A percentile compares a stretch with the other conserved stretches of the same genome.
These are phyloP conservation scores for Mesembrinibis cayennensis DNA, from an alignment of 2,113 vertebrate genomes.

Conservation along the genomic window DNA sequence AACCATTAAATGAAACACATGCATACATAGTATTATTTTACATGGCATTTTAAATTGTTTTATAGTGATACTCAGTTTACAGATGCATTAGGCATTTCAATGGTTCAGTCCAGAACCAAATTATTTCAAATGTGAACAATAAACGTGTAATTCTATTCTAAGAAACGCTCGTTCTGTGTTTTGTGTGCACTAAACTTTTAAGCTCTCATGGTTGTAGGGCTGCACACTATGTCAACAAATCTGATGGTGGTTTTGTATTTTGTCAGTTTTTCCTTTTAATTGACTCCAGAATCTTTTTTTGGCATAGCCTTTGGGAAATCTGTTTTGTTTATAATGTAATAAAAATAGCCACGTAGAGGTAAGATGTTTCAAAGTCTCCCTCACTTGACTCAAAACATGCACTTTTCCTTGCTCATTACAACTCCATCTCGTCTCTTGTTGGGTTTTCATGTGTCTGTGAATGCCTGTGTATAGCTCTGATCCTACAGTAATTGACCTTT, in stretches of 20 bases:
- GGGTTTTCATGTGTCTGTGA: neutral
- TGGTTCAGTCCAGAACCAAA: slow-evolving; percentile 26
- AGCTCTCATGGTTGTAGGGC: neutral
- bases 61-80: slow-evolving; percentile 71
- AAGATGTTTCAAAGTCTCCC: neutral
- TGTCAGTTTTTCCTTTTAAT: neutral
- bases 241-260: neutral
- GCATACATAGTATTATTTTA: slow-evolving; percentile 66
- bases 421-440: neutral
- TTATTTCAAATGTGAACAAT: slow-evolving; percentile 68
- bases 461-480: neutral
- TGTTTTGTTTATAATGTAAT: neutral
- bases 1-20: slow-evolving; percentile 63
- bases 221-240: neutral
- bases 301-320: neutral
- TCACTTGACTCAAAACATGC: neutral
- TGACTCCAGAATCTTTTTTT: neutral
- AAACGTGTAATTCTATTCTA: slow-evolving; percentile 54
- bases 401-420: neutral
- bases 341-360: neutral
- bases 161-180: neutral
- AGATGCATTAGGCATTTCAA: slow-evolving; percentile 40
- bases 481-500: neutral
- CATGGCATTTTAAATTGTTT: slow-evolving; percentile 65
- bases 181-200: neutral